Conservation (phyloP, 1,140 invertebrate species). For the Aphelinus atriplicis region DNA sequence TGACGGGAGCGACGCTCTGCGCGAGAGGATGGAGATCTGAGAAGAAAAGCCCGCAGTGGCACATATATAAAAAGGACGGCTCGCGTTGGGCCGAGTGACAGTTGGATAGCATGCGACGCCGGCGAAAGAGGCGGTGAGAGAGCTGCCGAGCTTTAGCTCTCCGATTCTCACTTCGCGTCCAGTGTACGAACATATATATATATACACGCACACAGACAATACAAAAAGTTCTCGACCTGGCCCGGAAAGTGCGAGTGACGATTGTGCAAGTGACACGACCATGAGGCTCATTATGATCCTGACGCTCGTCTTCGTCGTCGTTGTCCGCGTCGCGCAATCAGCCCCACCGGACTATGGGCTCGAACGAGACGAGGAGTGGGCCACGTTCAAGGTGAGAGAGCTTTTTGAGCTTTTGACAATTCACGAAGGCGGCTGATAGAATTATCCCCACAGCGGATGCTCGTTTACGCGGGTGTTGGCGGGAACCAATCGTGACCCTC, state of each 20-base stretch:
- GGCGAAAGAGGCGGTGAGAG: neutral
- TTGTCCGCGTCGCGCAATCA: neutral
- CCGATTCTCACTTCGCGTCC: neutral
- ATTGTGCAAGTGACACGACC: neutral
- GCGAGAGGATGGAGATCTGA: too few relatives aligned
- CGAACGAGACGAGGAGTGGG: neutral
- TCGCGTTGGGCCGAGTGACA: neutral
- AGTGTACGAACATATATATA: neutral
- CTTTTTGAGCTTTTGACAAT: neutral
- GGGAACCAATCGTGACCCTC: too few relatives aligned
- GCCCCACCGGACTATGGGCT: neutral
- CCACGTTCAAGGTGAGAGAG: constrained; percentile 10
- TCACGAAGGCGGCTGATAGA: too few relatives aligned
- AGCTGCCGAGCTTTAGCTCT: too few relatives aligned
- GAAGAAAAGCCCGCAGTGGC: neutral
- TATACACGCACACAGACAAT: neutral
- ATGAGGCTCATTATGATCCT: too few relatives aligned
- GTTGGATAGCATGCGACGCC: neutral
- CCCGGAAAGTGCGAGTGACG: neutral
- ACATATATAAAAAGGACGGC: constrained; percentile 9
- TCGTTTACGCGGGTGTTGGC: too few relatives aligned
- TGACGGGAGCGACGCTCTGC: too few relatives aligned
- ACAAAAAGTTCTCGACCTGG: neutral
- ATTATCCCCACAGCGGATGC: too few relatives aligned
- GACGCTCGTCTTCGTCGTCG: neutral